Evolutionary conservation across 30 jellyfish, hydroid and myxozoan genomes (phyloP).

Genomic region (Mastigias papua): DNA sequence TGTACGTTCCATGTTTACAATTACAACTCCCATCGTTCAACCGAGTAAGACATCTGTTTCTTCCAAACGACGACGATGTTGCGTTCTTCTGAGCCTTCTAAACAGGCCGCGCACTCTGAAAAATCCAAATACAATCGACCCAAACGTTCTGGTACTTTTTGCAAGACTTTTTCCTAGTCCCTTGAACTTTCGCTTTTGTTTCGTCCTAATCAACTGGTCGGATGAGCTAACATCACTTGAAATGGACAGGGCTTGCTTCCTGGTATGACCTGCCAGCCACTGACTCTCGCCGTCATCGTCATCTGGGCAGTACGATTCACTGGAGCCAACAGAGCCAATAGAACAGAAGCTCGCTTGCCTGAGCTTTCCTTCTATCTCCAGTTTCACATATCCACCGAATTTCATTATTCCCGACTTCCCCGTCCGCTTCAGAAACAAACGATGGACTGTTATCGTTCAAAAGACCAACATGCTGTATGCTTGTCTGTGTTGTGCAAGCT

Average conservation of each 20-base stretch:
- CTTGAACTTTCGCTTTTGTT: background rate
- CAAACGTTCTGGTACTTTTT: constrained; percentile 15
- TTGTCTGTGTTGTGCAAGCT: too few relatives aligned
- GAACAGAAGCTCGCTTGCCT: constrained; percentile 68
- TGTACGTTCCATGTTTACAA: background rate
- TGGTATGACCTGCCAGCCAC: background rate
- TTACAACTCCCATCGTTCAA: background rate
- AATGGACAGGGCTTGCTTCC: constrained; percentile 51
- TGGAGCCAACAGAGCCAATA: constrained; percentile 41
- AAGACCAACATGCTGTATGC: too few relatives aligned
- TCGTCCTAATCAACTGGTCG: background rate
- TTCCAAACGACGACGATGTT: background rate
- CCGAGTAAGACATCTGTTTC: background rate
- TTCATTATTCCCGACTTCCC: too few relatives aligned
- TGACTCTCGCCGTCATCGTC: constrained; percentile 20
- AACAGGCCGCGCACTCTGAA: constrained; percentile 34
- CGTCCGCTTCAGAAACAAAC: too few relatives aligned
- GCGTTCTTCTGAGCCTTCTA: constrained; percentile 9
- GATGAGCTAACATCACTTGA: constrained; percentile 27
- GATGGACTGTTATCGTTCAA: too few relatives aligned
- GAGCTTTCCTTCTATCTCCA: constrained; percentile 42
- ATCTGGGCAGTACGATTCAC: constrained; percentile 5
- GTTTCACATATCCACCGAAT: constrained; percentile 46
- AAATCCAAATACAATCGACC: constrained; percentile 29
- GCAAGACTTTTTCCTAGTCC: background rate